phyloP scores from a whole-genome alignment of 2,888 invertebrate species.

The Acholoe squamosa region DNA sequence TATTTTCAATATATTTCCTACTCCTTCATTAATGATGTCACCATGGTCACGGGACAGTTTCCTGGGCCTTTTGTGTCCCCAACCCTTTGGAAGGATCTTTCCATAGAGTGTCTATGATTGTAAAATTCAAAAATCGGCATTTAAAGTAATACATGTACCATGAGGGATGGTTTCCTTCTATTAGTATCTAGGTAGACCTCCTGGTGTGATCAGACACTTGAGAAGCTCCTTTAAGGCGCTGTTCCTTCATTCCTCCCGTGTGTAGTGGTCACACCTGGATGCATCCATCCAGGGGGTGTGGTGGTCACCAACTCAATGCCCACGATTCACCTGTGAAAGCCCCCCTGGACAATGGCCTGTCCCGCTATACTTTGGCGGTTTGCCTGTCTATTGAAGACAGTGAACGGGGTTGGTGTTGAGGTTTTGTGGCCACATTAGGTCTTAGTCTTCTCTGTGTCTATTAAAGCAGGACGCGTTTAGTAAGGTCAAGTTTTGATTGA shows the following conservation, averaged over 20 bases:
- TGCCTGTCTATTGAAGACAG: not conserved
- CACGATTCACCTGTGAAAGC: not conserved
- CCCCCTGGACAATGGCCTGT: not conserved
- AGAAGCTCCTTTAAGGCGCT: not conserved
- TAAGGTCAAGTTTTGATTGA: no score
- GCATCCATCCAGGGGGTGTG: not conserved
- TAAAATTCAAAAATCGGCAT: no score
- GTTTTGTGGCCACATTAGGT: slow-evolving; percentile 24
- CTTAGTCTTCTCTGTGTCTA: not conserved
- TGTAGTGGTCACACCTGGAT: not conserved
- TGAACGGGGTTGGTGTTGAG: not conserved
- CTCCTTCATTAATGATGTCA: no score
- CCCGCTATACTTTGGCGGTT: slow-evolving; percentile 33
- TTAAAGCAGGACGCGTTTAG: no score
- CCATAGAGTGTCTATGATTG: no score
- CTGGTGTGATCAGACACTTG: not conserved
- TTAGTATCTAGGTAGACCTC: not conserved
- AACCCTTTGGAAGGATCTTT: no score
- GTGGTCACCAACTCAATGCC: slow-evolving; percentile 1
- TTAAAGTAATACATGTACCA: no score
- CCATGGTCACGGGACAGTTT: no score
- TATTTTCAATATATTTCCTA: no score
- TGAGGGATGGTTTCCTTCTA: no score
- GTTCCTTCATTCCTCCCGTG: not conserved
- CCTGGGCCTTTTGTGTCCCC: no score